Evolutionary conservation across 2,888 invertebrate species (phyloP), one percentile per base, ranked within the genome.

Genomic region (Drosophila yooni): DNA sequence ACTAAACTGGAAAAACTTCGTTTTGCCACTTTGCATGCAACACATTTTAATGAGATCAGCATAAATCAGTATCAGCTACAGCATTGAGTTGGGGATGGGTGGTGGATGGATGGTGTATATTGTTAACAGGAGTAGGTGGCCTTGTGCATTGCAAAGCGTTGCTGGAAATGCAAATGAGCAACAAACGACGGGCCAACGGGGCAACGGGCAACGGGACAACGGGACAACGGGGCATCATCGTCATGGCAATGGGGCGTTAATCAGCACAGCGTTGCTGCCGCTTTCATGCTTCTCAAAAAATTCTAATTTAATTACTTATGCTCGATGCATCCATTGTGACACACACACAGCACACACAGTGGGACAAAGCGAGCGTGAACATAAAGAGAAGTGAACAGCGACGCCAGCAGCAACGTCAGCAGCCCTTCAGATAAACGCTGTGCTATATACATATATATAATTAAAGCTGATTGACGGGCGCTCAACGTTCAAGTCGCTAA

Each of bases 271-370:
- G 75, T 74, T 72, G 56, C 71, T 60, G 75, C 58, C 74, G 76
- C 81, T 86, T 84, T 81, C 66, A 88, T 81, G 78, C 90, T 81
- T 75, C 85, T 86, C 80, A 77, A 82, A 91, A 87, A 89, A 85
- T 89, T 91, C 91, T 92, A 92, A 92, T 92, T 92, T 92, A 92
- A 92, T 92, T 92, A 92, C 92, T 92, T 92, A 92, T 91, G 91
- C 92, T 91, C 88, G 81, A 85, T 92, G 91, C 91, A 87, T 87
- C 81, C 85, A 89, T 90, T 91, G 91, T 92, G 87, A 67, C 59
- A 72, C 68, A 87, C 68, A 78, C 61, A 56, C 31, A 50, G 43
- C 48, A 13, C 21, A 46, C 46, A 46, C 46, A 36, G 54, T 7
- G 65, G 34, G 61, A 73, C 61, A 76, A 88, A 83, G 72, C 70